Evolutionary conservation across 2,888 invertebrate species (phyloP).

Genomic region (Frankliniella intonsa): DNA sequence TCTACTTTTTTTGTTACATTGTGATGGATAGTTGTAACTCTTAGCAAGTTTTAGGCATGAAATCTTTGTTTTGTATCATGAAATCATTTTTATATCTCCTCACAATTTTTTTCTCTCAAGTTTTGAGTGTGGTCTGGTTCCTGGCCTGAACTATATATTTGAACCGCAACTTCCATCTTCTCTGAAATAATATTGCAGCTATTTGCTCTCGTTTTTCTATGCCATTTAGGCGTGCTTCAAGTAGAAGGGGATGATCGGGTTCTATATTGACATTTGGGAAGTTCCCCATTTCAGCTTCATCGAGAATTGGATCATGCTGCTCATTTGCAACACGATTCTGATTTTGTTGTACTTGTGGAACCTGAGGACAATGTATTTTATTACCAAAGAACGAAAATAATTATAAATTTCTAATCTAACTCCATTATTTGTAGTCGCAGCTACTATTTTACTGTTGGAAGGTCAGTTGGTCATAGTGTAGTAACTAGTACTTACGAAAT

Average conservation of each 20-base stretch:
- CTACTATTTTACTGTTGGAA: too few species aligned
- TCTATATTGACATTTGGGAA: not conserved
- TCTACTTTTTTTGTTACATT: not conserved
- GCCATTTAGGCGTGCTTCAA: not conserved
- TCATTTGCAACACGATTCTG: not conserved
- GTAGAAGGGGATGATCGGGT: not conserved
- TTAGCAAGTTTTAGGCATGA: not conserved
- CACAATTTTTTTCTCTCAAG: not conserved
- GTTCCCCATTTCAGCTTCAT: not conserved
- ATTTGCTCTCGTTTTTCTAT: not conserved
- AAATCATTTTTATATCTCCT: not conserved
- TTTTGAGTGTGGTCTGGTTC: not conserved
- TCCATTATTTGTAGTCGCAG: too few species aligned
- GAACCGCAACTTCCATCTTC: too few species aligned
- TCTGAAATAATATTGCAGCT: not conserved
- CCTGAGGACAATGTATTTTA: not conserved
- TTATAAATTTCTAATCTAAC: too few species aligned
- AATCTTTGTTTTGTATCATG: not conserved
- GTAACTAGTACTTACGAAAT: not conserved
- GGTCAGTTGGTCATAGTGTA: too few species aligned
- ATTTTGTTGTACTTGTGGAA: not conserved
- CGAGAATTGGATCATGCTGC: not conserved
- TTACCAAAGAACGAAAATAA: too few species aligned
- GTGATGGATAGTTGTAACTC: not conserved
- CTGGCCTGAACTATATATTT: not conserved